Base-by-base conservation (phyloP, 2,113 vertebrate genomes). In the Oncorhynchus masou region DNA sequence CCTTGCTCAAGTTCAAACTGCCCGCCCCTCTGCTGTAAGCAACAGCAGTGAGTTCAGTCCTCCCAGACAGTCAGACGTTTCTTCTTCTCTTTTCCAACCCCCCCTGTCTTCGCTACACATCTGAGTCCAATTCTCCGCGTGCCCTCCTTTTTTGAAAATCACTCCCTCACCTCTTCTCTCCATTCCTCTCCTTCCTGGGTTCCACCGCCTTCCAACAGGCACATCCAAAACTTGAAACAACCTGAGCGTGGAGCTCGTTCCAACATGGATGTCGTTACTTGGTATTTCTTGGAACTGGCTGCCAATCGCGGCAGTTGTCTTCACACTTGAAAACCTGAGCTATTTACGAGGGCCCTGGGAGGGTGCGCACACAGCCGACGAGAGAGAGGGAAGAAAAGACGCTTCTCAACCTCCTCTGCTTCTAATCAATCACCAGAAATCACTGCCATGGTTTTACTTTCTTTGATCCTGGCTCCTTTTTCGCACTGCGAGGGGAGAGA, bases 371-470 rank as follows among this genome's bases (percentile, higher is more conserved):
- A 19, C 16, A 34, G 31, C 19, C 16, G 31, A 0, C 12, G 16
- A n/a, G 68, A 3, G 20, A n/a, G 68, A 16, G 31, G 15, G 68
- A 45, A n/a, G 2, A 45, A 29, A 31, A 19, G 67, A 2, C 9
- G 15, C 83, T 83, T 87, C 90, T 93, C 91, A 89, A 88, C 86
- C 94, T 94, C 92, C 94, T 94, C 94, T 96, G 95, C 94, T 95
- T 93, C 93, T 93, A 96, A 96, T 97, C 94, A 96, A 96, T 97
- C 95, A 96, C 90, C 92, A 95, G 93, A 95, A 95, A 95, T 96
- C 93, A 94, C 93, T 94, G 95, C 94, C 94, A 93, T 94, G 92
- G 94, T 88, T 90, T 92, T 90, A 24, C 59, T 85, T 91, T 91
- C 90, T 97, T 98, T 98, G 96, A 98, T 96, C 95, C 94, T 83